These are phyloP conservation scores for Andrena bicolor DNA, from an alignment of 2,888 invertebrate genomes.

Conservation along the genomic window DNA sequence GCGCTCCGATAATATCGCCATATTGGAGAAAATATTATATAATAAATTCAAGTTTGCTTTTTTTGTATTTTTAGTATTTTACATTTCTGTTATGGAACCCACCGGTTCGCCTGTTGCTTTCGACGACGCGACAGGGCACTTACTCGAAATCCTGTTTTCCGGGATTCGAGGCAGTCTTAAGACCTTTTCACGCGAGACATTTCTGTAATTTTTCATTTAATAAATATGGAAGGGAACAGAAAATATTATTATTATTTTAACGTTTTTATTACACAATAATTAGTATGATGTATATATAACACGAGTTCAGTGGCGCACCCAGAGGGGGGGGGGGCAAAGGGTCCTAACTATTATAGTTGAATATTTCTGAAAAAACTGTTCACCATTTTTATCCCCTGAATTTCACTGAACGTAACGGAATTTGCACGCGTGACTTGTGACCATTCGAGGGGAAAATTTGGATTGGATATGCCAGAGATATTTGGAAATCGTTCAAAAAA, in stretches of 20 bases:
- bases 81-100: neutral
- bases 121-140: constrained; percentile 13
- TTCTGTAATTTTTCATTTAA: no score
- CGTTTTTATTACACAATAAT: no score
- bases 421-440: constrained; percentile 14
- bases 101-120: constrained; percentile 15
- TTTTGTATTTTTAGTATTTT: neutral
- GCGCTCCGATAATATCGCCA: neutral
- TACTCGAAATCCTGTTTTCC: constrained; percentile 26
- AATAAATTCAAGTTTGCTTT: constrained; percentile 7
- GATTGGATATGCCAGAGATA: neutral
- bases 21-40: neutral
- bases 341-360: neutral
- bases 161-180: neutral
- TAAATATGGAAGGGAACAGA: no score
- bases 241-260: no score
- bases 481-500: no score
- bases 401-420: constrained; percentile 13
- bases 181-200: no score
- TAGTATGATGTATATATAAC: no score
- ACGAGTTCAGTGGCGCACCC: no score
- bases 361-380: neutral
- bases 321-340: no score
- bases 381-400: neutral
- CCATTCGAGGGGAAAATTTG: constrained; percentile 21